Evolutionary conservation across 2,888 invertebrate genomes (phyloP).

Genomic region (Steinernema hermaphroditum): DNA sequence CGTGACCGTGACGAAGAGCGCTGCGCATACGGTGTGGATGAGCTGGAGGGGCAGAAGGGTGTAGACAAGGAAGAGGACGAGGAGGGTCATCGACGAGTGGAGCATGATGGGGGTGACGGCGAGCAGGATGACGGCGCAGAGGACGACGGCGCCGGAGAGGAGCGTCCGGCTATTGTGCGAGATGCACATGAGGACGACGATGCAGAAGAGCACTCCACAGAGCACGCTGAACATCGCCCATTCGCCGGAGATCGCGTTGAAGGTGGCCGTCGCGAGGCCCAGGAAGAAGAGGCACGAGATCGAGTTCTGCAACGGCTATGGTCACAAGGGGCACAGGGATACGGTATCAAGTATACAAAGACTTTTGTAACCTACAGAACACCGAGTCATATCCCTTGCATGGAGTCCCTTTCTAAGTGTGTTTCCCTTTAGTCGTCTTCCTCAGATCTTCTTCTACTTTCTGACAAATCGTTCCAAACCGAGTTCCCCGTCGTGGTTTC

Average conservation of each 20-base stretch:
- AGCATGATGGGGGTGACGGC: conserved; percentile 40
- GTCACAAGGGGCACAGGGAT: too few relatives aligned
- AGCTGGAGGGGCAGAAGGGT: conserved; percentile 61
- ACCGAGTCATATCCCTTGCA: too few relatives aligned
- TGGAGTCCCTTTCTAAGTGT: too few relatives aligned
- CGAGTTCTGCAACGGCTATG: neutral
- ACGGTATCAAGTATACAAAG: too few relatives aligned
- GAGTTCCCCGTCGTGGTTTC: too few relatives aligned
- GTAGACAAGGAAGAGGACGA: conserved; percentile 59
- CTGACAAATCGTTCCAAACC: too few relatives aligned
- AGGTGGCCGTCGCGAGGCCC: neutral
- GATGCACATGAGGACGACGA: conserved; percentile 8
- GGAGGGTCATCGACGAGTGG: conserved; percentile 49
- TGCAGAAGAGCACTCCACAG: conserved; percentile 4
- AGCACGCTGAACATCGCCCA: conserved; percentile 10
- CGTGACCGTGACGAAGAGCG: conserved; percentile 47
- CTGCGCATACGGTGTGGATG: conserved; percentile 54
- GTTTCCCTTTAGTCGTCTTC: too few relatives aligned
- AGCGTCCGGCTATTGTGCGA: conserved; percentile 13
- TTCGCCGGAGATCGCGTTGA: conserved; percentile 23
- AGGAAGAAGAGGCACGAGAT: conserved; percentile 22
- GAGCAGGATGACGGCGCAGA: conserved; percentile 24
- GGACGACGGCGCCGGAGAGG: conserved; percentile 12
- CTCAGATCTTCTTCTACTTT: too few relatives aligned
- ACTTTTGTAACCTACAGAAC: too few relatives aligned